Conservation (phyloP, 92 coral and sea anemone genomes). For the Montipora capitata region DNA sequence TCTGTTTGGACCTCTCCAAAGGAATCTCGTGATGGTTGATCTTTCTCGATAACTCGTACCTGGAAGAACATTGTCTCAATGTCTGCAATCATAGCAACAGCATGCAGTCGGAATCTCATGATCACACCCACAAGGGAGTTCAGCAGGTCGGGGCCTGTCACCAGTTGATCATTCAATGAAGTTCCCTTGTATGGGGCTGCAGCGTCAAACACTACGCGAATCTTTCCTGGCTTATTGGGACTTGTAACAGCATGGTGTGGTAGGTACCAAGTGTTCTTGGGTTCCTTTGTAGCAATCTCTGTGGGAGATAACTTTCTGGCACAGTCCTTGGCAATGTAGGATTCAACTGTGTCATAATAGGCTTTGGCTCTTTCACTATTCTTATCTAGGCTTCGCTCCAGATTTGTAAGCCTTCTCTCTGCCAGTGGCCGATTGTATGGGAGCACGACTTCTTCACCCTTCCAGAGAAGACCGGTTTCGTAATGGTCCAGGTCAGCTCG, state of each 20-base stretch:
- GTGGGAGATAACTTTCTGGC: slow-evolving; percentile 48
- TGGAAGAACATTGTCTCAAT: slow-evolving; percentile 67
- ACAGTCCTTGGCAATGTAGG: slow-evolving; percentile 55
- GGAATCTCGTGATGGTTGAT: slow-evolving; percentile 75
- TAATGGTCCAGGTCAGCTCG: slow-evolving; percentile 71
- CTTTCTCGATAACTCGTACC: slow-evolving; percentile 57
- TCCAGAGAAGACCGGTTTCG: slow-evolving; percentile 73
- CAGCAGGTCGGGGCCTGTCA: slow-evolving; percentile 73
- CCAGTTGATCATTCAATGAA: slow-evolving; percentile 59
- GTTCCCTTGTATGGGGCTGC: slow-evolving; percentile 67
- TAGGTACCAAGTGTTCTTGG: slow-evolving; percentile 61
- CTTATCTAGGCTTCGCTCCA: slow-evolving; percentile 39
- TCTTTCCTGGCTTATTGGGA: slow-evolving; percentile 66
- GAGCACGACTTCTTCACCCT: slow-evolving; percentile 24
- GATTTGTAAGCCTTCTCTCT: not conserved
- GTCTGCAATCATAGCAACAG: slow-evolving; percentile 65
- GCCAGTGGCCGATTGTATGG: slow-evolving; percentile 67
- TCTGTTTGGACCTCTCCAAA: slow-evolving; percentile 69
- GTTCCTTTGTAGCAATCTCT: slow-evolving; percentile 36
- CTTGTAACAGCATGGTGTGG: slow-evolving; percentile 58
- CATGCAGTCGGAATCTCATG: slow-evolving; percentile 64
- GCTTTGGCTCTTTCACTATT: slow-evolving; percentile 47
- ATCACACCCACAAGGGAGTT: slow-evolving; percentile 63
- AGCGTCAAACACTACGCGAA: slow-evolving; percentile 51
- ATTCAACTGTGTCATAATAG: slow-evolving; percentile 58